These are phyloP conservation scores for Gymnodraco acuticeps DNA, from an alignment of 2,797 vertebrate species.

Conservation along the genomic window DNA sequence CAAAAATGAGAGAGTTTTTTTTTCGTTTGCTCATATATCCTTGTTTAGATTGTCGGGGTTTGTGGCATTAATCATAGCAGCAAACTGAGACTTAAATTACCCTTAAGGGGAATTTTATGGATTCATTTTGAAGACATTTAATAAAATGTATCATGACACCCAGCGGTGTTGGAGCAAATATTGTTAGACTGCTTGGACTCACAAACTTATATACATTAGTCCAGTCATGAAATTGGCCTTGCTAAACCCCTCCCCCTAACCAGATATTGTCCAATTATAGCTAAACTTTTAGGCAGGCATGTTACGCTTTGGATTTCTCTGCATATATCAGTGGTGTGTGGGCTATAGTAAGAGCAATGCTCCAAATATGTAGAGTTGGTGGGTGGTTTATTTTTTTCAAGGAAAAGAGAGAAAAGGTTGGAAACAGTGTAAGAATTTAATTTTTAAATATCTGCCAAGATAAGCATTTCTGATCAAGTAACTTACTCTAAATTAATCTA, in stretches of 20 bases:
- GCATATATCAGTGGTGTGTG: not conserved
- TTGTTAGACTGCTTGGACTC: constrained; percentile 34
- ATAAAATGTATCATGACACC: constrained; percentile 58
- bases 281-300: not conserved
- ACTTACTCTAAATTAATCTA: not conserved
- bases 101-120: constrained; percentile 41
- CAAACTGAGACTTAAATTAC: constrained; percentile 50
- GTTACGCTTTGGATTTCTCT: not conserved
- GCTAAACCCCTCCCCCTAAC: not conserved
- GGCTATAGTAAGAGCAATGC: not conserved
- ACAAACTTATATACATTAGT: constrained; percentile 44
- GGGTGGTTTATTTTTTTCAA: not conserved
- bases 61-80: constrained; percentile 45
- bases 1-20: constrained; percentile 28
- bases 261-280: not conserved
- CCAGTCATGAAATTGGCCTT: constrained; percentile 26
- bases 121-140: constrained; percentile 45
- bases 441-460: not conserved
- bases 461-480: not conserved
- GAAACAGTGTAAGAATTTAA: not conserved
- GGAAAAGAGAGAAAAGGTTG: not conserved
- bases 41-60: constrained; percentile 72
- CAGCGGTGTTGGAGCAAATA: constrained; percentile 28
- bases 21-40: constrained; percentile 60
- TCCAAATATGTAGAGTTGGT: not conserved